Base-by-base conservation (phyloP, 2,113 vertebrate genomes). In the Montifringilla adamsi region DNA sequence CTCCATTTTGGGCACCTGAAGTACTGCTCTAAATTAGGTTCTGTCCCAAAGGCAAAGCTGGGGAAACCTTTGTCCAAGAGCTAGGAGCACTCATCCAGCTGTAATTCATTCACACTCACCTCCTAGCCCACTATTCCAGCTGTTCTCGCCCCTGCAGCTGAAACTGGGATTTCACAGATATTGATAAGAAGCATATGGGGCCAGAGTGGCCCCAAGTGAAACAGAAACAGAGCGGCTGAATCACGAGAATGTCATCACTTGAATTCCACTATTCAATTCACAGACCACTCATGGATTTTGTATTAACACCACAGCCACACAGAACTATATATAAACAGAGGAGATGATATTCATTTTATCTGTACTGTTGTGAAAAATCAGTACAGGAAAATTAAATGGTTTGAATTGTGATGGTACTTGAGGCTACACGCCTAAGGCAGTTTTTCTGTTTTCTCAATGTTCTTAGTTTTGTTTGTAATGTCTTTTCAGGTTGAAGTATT, bases 301-400 rank as follows among this genome's bases (percentile, higher is more conserved):
- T 19, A 74, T n/a, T 77, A 69, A 68, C 1, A 1, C 5, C n/a
- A 23, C 0, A 16, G n/a, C 7, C 41, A 92, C 89, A 80, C 0
- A 69, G 21, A 37, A 69, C 7, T 68, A 46, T 28, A 44, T 68
- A 49, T 28, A 44, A 53, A 66, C n/a, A 92, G 41, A 88, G 7
- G 24, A 67, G n/a, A 75, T 22, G 6, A 73, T 33, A 49, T 7
- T 39, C 4, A 52, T 27, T 90, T 83, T 55, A 77, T 37, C 68
- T 58, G 63, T 66, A 60, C 59, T 10, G 20, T 17, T 72, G 16
- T 17, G 6, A 63, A 95, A 90, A 89, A 67, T 58, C 28, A 53
- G 39, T n/a, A 27, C 23, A 77, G 39, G 58, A 67, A 69, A 84
- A 87, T 58, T 7, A 84, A 56, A 72, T 68, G 2, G 23, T 58